phyloP scores from a whole-genome alignment of 23 tunicate genomes.

The Styela clava region DNA sequence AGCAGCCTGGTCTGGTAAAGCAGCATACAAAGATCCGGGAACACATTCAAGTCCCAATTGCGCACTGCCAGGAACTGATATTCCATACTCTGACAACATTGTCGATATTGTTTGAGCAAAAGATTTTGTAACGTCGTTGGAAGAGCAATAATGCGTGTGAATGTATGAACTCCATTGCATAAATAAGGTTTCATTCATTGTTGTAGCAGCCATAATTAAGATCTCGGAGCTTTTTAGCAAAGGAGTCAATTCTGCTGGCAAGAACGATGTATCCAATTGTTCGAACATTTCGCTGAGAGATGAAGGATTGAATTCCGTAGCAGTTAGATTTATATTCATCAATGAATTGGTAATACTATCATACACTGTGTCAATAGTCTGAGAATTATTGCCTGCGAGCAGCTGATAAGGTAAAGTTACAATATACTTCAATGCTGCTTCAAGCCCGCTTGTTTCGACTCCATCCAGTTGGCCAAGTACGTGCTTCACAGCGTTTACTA shows the following conservation, averaged over 20 bases:
- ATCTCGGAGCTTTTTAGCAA: not conserved
- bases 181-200: not conserved
- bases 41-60: constrained; percentile 4
- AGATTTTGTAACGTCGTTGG: not conserved
- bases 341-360: not conserved
- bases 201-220: not conserved
- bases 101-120: not conserved
- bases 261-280: not conserved
- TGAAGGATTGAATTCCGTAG: not conserved
- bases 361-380: not conserved
- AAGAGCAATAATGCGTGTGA: not conserved
- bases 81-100: not conserved
- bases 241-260: not conserved
- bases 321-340: not conserved
- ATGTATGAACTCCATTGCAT: not conserved
- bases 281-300: not conserved
- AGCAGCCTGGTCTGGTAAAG: constrained; percentile 1
- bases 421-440: not conserved
- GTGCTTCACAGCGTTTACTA: not conserved
- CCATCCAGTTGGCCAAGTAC: not conserved
- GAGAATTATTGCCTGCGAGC: not conserved
- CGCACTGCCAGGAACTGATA: not conserved
- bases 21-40: constrained; percentile 3
- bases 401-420: not conserved
- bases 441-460: not conserved